Conservation (phyloP, 2,797 vertebrate genomes). For the Microctenopoma lineatum region DNA sequence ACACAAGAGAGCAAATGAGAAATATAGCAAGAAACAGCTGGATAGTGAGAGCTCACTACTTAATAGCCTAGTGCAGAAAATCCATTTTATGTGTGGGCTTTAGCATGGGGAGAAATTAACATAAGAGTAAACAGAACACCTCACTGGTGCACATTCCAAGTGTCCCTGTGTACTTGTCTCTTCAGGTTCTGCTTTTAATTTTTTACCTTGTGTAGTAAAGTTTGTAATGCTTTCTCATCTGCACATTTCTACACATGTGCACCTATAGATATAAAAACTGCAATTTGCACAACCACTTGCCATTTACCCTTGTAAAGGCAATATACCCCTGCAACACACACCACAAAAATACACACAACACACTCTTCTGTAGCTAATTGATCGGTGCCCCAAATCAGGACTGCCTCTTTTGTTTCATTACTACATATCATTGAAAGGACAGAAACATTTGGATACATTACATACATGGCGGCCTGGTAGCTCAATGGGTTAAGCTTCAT, state of each 20-base stretch:
- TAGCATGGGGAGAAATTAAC: slow-evolving; percentile 60
- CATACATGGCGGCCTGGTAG: slow-evolving; percentile 4
- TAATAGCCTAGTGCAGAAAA: slow-evolving; percentile 61
- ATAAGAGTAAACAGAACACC: slow-evolving; percentile 68
- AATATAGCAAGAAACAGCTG: slow-evolving; percentile 47
- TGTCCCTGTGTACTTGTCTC: slow-evolving; percentile 39
- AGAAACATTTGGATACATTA: slow-evolving; percentile 66
- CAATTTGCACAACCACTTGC: neutral
- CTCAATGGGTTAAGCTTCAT: no score
- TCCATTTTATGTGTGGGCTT: slow-evolving; percentile 62
- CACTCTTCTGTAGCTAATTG: neutral
- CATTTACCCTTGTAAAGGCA: neutral
- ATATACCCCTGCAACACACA: slow-evolving; percentile 4
- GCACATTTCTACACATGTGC: neutral
- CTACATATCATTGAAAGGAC: slow-evolving; percentile 62
- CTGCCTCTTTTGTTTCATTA: slow-evolving; percentile 53
- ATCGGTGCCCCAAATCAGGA: slow-evolving; percentile 60
- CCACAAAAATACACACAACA: slow-evolving; percentile 4
- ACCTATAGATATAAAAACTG: neutral
- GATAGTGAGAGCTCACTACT: slow-evolving; percentile 59
- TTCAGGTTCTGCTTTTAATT: slow-evolving; percentile 52
- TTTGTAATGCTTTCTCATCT: slow-evolving; percentile 5
- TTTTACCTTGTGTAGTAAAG: slow-evolving; percentile 47
- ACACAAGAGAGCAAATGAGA: slow-evolving; percentile 18
- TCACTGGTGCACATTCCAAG: slow-evolving; percentile 50